Conservation (phyloP, 2,113 vertebrate species). For the Talpa occidentalis region DNA sequence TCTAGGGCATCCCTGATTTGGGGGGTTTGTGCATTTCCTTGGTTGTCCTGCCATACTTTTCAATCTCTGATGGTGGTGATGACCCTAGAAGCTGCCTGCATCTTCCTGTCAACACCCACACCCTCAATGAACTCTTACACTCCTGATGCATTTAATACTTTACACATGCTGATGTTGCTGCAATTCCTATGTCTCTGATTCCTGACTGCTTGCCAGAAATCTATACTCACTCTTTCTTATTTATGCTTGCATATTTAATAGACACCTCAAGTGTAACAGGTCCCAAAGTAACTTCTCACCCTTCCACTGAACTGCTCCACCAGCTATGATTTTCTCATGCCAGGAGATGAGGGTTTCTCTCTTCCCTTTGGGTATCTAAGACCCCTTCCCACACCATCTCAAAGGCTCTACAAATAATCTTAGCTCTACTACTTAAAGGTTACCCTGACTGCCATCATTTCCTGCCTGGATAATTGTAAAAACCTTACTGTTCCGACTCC, state of each 20-base stretch:
- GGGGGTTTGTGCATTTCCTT: not conserved
- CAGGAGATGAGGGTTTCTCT: not conserved
- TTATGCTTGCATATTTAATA: no score
- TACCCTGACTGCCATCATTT: no score
- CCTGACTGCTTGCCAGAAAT: no score
- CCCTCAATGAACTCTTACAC: no score
- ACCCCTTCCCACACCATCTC: not conserved
- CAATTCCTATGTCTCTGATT: not conserved
- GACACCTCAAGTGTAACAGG: no score
- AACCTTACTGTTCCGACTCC: no score
- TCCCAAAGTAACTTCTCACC: not conserved
- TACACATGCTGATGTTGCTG: not conserved
- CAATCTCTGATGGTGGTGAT: no score
- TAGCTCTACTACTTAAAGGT: no score
- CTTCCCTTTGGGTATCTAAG: not conserved
- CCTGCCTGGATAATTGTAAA: no score
- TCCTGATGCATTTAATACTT: not conserved
- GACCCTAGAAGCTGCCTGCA: not conserved
- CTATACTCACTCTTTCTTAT: not conserved
- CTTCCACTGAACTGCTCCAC: no score
- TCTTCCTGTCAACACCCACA: not conserved
- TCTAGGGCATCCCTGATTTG: not conserved
- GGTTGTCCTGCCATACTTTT: not conserved
- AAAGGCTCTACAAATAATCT: no score
- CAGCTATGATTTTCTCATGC: not conserved